A percentile compares a stretch with the other conserved stretches of the same genome.
Evolutionary conservation across 2,888 invertebrate species (phyloP).

Genomic region (Cyaniris semiargus): DNA sequence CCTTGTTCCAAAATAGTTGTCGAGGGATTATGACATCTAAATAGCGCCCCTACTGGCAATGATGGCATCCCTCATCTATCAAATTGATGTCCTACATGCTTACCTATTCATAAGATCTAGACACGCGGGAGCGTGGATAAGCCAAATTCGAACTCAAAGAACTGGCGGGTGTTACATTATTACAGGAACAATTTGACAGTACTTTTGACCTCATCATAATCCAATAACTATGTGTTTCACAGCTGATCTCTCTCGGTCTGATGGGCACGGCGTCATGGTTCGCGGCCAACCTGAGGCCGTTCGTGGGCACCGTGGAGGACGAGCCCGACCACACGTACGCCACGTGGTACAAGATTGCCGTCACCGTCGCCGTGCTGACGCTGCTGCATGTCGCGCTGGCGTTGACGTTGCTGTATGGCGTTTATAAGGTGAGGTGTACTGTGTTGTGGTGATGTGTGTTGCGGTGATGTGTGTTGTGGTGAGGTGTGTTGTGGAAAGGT

Average conservation of each 20-base stretch:
- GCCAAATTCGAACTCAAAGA: no score
- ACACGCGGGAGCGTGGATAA: no score
- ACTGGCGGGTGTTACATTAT: no score
- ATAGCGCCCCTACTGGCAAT: no score
- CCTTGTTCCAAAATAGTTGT: no score
- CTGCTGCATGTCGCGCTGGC: conserved; percentile 60
- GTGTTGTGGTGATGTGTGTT: neutral
- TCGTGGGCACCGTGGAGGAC: conserved; percentile 52
- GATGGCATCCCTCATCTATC: no score
- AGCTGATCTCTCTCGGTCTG: conserved; percentile 54
- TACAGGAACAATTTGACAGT: no score
- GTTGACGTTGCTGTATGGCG: conserved; percentile 51
- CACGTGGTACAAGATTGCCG: conserved; percentile 51
- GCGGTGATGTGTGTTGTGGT: neutral
- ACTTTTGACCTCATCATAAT: no score
- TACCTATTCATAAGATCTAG: no score
- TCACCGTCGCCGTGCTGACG: conserved; percentile 50
- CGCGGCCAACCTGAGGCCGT: conserved; percentile 49
- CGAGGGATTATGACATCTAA: no score
- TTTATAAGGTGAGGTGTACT: conserved; percentile 50
- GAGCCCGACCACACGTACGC: conserved; percentile 54
- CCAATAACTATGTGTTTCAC: conserved; percentile 35
- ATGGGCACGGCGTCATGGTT: conserved; percentile 53
- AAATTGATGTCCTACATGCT: no score
- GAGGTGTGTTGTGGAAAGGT: neutral